These are phyloP conservation scores for Trachelus iudaicus DNA, from an alignment of 2,888 invertebrate genomes.

Conservation along the genomic window DNA sequence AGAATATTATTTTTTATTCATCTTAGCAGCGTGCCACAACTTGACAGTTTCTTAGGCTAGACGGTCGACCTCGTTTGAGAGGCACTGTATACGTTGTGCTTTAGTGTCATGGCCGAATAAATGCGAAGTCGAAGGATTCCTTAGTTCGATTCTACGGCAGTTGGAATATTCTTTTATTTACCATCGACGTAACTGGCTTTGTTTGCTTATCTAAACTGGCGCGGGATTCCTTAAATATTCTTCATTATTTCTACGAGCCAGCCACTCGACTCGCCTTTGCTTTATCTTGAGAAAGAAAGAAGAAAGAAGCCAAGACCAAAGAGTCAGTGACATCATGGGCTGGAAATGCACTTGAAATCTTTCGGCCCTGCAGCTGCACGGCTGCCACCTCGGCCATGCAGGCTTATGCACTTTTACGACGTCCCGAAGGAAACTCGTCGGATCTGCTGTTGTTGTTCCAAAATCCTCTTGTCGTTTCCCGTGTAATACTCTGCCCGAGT, in stretches of 20 bases:
- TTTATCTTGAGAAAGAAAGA: not conserved
- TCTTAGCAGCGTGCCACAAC: not conserved
- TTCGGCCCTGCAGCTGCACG: slow-evolving; percentile 3
- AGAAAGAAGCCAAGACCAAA: slow-evolving; percentile 22
- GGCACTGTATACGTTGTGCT: slow-evolving; percentile 22
- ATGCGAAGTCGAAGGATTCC: slow-evolving; percentile 16
- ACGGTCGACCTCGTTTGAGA: slow-evolving; percentile 16
- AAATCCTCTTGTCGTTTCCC: not conserved
- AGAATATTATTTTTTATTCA: not conserved
- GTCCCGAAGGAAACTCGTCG: not conserved
- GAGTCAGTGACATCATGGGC: slow-evolving; percentile 49
- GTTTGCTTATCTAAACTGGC: not conserved
- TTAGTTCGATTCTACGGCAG: not conserved
- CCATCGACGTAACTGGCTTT: not conserved
- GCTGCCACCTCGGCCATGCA: not conserved
- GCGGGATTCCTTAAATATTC: not conserved
- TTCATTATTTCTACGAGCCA: not conserved
- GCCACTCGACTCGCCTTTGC: not conserved
- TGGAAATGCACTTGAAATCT: slow-evolving; percentile 44
- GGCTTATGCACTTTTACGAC: not conserved
- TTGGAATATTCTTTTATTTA: not conserved
- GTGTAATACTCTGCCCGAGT: not conserved
- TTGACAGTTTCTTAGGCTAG: not conserved
- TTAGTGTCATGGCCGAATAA: slow-evolving; percentile 51
- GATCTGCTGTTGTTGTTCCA: not conserved